phyloP scores from a whole-genome alignment of 2,113 vertebrate species.

The Toxotes chatareus region DNA sequence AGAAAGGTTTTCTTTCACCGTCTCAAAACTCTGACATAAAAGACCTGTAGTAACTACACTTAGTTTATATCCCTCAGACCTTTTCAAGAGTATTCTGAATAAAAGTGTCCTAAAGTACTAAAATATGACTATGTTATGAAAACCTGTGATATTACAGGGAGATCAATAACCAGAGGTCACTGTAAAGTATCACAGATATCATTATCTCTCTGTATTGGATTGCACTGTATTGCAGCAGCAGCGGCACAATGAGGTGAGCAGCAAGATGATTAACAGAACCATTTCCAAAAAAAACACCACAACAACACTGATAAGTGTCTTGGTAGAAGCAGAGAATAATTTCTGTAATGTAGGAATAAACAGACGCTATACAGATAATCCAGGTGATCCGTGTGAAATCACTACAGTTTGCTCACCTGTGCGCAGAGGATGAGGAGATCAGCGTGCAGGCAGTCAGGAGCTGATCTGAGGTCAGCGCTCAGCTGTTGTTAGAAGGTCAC shows the following conservation, averaged over 20 bases:
- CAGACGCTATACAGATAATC: not conserved
- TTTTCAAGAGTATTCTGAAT: not conserved
- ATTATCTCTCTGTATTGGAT: not conserved
- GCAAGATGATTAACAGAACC: too few relatives aligned
- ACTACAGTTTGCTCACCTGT: conserved; percentile 57
- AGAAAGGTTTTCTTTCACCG: not conserved
- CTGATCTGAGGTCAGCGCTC: conserved; percentile 28
- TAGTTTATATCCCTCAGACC: not conserved
- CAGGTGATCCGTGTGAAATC: not conserved
- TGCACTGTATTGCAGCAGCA: too few relatives aligned
- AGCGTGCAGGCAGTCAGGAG: not conserved
- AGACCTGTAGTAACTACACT: not conserved
- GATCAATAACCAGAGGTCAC: not conserved
- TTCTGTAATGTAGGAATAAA: not conserved
- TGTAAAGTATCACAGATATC: not conserved
- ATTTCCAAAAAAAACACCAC: not conserved
- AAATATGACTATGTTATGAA: not conserved
- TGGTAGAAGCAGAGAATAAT: not conserved
- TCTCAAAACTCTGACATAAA: not conserved
- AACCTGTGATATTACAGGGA: not conserved
- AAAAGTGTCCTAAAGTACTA: too few relatives aligned
- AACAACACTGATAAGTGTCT: not conserved
- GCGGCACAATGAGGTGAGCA: too few relatives aligned
- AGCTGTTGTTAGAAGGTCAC: not conserved
- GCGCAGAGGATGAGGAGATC: conserved; percentile 15